Evolutionary conservation across 2,113 vertebrate species (phyloP).

Genomic region (Bubalus kerabau): DNA sequence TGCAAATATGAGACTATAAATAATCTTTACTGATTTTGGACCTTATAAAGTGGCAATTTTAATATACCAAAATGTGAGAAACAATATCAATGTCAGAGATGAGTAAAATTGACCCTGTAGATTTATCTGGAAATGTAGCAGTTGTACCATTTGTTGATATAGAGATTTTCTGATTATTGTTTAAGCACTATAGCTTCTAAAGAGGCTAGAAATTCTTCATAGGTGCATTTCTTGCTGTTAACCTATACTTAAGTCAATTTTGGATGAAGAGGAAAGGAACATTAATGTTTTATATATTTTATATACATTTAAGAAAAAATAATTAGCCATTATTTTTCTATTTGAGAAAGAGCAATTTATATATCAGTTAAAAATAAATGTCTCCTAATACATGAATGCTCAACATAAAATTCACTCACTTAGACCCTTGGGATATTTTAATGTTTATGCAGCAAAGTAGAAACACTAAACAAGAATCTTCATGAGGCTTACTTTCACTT

Average conservation of each 20-base stretch:
- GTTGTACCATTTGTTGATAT: background rate
- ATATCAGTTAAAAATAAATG: background rate
- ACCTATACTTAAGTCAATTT: background rate
- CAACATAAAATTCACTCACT: background rate
- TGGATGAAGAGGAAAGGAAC: background rate
- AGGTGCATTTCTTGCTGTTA: background rate
- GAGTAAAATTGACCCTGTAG: background rate
- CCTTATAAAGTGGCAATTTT: background rate
- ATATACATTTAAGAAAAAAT: background rate
- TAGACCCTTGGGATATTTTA: background rate
- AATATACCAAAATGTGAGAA: background rate
- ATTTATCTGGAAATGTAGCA: background rate
- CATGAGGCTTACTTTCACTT: background rate
- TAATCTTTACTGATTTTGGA: background rate
- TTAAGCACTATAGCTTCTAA: background rate
- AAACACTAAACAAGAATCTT: background rate
- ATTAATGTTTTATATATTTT: background rate
- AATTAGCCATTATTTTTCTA: background rate
- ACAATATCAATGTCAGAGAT: background rate
- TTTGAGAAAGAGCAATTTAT: background rate
- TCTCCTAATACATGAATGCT: background rate
- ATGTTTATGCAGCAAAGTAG: background rate
- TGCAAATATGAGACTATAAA: background rate
- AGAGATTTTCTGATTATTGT: background rate
- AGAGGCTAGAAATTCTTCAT: background rate